Evolutionary conservation across 2,797 vertebrate species (phyloP).

Genomic region (Scolopax bukidnonensis): DNA sequence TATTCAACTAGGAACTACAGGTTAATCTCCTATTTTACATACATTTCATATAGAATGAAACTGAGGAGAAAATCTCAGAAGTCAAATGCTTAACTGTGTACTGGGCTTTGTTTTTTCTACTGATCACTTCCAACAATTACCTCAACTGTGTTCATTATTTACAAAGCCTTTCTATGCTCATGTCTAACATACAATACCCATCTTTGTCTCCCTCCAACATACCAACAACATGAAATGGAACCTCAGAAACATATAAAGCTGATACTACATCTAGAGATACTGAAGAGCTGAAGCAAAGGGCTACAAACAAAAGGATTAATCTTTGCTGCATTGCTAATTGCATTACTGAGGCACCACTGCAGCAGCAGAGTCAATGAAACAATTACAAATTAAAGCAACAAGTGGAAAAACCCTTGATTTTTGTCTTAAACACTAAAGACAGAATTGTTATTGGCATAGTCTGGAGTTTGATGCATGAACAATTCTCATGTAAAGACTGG

Average conservation of each 20-base stretch:
- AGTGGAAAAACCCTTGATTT: not conserved
- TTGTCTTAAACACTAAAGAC: not conserved
- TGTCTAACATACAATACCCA: not conserved
- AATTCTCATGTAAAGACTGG: not conserved
- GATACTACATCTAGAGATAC: not conserved
- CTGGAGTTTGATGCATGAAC: not conserved
- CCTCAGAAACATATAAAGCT: not conserved
- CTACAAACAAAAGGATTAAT: conserved; percentile 5
- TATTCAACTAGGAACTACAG: not conserved
- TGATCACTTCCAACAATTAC: not conserved
- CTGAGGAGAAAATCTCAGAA: not conserved
- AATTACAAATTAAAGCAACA: not conserved
- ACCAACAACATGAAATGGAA: not conserved
- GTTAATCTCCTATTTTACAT: not conserved
- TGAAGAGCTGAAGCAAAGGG: not conserved
- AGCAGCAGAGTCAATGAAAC: not conserved
- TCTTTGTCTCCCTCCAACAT: not conserved
- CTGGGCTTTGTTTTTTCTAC: not conserved
- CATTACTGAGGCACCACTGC: not conserved
- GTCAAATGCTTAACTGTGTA: not conserved
- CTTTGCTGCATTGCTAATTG: not conserved
- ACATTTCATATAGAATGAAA: not conserved
- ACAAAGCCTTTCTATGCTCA: not conserved
- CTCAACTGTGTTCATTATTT: not conserved
- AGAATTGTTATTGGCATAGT: not conserved